Evolutionary conservation across 1,140 invertebrate genomes (phyloP).

Genomic region (Conus ventricosus): DNA sequence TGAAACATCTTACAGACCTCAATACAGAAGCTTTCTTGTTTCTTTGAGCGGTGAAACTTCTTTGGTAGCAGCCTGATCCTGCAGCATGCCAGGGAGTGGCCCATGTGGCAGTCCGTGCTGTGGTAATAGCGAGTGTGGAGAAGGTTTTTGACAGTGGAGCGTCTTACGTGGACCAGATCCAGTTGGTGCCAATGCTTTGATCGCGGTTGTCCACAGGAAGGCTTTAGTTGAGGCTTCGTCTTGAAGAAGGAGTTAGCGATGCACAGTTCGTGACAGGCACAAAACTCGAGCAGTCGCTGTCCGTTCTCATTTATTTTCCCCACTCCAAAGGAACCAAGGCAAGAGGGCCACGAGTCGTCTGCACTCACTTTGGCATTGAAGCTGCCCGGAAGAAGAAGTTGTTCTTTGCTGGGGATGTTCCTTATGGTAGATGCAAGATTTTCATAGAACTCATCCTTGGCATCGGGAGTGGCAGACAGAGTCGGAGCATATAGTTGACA

Average conservation of each 20-base stretch:
- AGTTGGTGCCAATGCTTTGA: slow-evolving; percentile 50
- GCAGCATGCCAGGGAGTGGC: slow-evolving; percentile 38
- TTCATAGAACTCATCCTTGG: slow-evolving; percentile 42
- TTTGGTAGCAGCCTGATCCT: slow-evolving; percentile 39
- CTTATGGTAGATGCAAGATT: not conserved
- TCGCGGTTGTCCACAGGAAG: slow-evolving; percentile 51
- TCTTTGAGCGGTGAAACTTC: slow-evolving; percentile 35
- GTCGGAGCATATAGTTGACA: slow-evolving; percentile 39
- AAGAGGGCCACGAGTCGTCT: slow-evolving; percentile 38
- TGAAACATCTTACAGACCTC: not conserved
- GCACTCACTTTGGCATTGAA: slow-evolving; percentile 48
- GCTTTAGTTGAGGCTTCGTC: slow-evolving; percentile 49
- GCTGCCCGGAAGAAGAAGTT: slow-evolving; percentile 41
- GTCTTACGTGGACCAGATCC: slow-evolving; percentile 42
- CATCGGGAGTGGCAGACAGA: slow-evolving; percentile 25
- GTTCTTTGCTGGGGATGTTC: slow-evolving; percentile 9
- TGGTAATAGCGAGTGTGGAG: slow-evolving; percentile 29
- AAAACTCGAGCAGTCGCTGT: slow-evolving; percentile 48
- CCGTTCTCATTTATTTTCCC: slow-evolving; percentile 51
- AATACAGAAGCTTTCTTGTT: slow-evolving; percentile 24
- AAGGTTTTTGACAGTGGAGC: not conserved
- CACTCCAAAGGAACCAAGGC: slow-evolving; percentile 39
- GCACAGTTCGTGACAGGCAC: slow-evolving; percentile 37
- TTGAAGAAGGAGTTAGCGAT: slow-evolving; percentile 46
- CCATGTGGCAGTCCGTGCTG: slow-evolving; percentile 50